Evolutionary conservation across 2,797 vertebrate species (phyloP).

Genomic region (Anabacerthia variegaticeps): DNA sequence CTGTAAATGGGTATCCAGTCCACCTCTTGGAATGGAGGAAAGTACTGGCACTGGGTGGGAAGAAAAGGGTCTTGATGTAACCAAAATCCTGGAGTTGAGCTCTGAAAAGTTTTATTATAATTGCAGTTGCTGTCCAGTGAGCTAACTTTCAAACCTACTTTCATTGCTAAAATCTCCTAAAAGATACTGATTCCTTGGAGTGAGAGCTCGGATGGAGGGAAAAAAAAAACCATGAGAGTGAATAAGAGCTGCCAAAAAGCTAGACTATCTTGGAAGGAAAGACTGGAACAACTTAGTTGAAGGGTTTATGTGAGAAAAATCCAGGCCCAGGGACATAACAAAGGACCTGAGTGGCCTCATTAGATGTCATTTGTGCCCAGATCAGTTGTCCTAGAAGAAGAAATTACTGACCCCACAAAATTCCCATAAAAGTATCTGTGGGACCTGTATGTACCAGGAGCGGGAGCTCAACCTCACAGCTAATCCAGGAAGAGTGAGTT

Average conservation of each 20-base stretch:
- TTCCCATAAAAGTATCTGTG: background rate
- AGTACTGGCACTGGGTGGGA: background rate
- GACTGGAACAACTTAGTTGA: background rate
- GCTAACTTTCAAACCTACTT: background rate
- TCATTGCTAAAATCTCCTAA: background rate
- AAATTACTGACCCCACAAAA: background rate
- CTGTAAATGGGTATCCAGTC: background rate
- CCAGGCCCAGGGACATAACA: background rate
- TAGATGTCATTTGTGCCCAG: background rate
- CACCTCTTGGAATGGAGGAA: background rate
- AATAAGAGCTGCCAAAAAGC: background rate
- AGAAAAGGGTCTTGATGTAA: background rate
- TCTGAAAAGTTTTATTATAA: background rate
- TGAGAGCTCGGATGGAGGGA: background rate
- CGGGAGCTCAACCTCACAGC: background rate
- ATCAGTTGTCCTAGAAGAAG: background rate
- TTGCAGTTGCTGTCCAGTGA: background rate
- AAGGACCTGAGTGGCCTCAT: background rate
- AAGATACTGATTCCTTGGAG: background rate
- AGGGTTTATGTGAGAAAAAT: background rate
- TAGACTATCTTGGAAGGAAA: background rate
- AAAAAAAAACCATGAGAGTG: accelerated
- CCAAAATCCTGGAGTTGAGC: background rate
- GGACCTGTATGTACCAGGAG: accelerated
- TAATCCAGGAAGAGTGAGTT: background rate